Evolutionary conservation across 2,797 vertebrate species (phyloP), one percentile per base, ranked within the genome.

Genomic region (Protosalanx chinensis): DNA sequence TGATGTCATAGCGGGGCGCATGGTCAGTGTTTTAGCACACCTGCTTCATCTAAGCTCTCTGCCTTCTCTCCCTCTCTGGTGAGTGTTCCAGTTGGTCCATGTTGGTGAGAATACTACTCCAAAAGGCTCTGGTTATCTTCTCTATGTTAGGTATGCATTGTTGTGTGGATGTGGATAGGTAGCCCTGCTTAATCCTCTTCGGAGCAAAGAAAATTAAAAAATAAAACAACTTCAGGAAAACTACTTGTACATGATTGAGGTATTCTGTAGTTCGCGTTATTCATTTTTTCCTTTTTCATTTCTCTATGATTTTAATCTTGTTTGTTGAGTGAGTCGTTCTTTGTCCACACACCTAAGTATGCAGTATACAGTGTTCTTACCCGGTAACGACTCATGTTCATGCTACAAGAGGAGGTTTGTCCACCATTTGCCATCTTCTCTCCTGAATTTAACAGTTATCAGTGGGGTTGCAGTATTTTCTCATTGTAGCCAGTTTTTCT

Each of bases 401-500:
- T 85, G 84, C 81, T 80, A 82, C 80, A 85, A 75, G 82, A 90
- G 87, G 88, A 87, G 90, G 88, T 92, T 64, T 73, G 71, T 88
- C 77, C 81, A 81, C 89, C 86, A 88, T 87, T 77, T 67, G 72
- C 82, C 85, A 82, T 90, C 81, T 88, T 92, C 85, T 86, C 87
- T 92, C 88, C 89, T 86, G 82, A 85, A 88, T 87, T 87, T 88
- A 89, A 88, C 82, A 81, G 75, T 89, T 86, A 87, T 89, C 87
- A 91, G 90, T 90, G 85, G 87, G 87, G 84, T 92, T 91, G 88
- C 87, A 91, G 88, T 93, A 92, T 90, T 91, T 91, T 92, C 91
- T 92, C 81, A 86, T 92, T 91, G 92, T 91, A 92, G 88, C 90
- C 89, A 84, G 82, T 91, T 92, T 92, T 92, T 91, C 90, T 91